Evolutionary conservation across 2,888 invertebrate species (phyloP), one percentile per base, ranked within the genome.

Genomic region (Timandra comae): DNA sequence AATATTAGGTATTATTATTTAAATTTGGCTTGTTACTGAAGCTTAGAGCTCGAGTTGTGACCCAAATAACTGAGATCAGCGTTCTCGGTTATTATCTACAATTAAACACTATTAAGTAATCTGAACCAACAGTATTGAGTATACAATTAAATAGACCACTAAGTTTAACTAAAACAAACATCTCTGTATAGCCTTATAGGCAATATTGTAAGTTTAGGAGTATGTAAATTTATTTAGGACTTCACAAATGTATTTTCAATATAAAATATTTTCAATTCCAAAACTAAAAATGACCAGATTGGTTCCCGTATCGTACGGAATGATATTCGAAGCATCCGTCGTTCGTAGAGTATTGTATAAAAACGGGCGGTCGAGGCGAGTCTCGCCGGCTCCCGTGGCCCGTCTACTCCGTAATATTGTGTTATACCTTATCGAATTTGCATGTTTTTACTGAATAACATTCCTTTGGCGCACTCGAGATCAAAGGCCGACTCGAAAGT

Each of bases 361-460:
- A 34, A 29, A 16, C 10, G 22, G 19, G 52, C 38, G 49, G 53
- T 56, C 52, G 46, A n/a, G n/a, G n/a, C n/a, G n/a, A n/a, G n/a
- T n/a, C n/a, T 16, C 63, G 54, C 35, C 63, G 60, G 60, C 73
- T 65, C 63, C 69, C 53, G 69, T 21, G n/a, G n/a, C n/a, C n/a
- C n/a, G 12, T 1, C 11, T 43, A 38, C 66, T 72, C 60, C 63
- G 69, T 76, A 81, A 84, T 81, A 84, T 84, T 82, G 81, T 82
- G 78, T 85, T 84, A 84, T 84, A 82, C 80, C 78, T 84, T 82
- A 85, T 85, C 84, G 81, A 84, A 85, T 85, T 85, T 85, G 80
- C 85, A 85, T 85, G 84, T 85, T 85, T 85, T 85, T 85, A 82
- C 85, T 80, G 82, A 80, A 84, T 80, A 84, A 81, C 78, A 80